Conservation (phyloP, 2,888 invertebrate genomes). For the Drosophila kanekoi region DNA sequence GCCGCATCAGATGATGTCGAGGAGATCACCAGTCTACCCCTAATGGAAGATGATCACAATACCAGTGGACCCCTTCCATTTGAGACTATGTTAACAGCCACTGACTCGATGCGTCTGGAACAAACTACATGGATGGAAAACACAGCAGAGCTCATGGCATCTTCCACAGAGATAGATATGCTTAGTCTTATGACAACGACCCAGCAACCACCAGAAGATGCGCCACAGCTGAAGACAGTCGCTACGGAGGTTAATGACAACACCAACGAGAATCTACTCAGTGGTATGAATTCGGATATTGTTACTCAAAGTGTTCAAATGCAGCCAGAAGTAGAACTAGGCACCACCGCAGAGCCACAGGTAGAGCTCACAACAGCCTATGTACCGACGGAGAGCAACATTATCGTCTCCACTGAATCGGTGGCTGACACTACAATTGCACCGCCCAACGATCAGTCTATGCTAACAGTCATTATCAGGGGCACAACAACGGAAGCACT, state of each 20-base stretch:
- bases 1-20: background rate
- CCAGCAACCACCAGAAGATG: background rate
- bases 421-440: conserved; percentile 17
- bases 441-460: conserved; percentile 11
- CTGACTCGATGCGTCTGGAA: background rate
- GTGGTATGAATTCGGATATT: conserved; percentile 8
- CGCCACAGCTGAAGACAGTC: background rate
- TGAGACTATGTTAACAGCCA: background rate
- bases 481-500: background rate
- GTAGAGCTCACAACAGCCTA: background rate
- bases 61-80: background rate
- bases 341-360: background rate
- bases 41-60: conserved; percentile 1
- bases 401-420: background rate
- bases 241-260: background rate
- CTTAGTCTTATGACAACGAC: background rate
- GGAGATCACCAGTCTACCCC: background rate
- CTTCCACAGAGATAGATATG: conserved; percentile 10
- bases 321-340: background rate
- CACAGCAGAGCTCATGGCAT: conserved; percentile 1
- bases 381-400: background rate
- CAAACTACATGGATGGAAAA: conserved; percentile 17
- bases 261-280: conserved; percentile 7
- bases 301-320: conserved; percentile 1
- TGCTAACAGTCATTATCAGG: background rate